Conservation (phyloP, 2,888 invertebrate genomes). For the Lasioglossum leucozonium region DNA sequence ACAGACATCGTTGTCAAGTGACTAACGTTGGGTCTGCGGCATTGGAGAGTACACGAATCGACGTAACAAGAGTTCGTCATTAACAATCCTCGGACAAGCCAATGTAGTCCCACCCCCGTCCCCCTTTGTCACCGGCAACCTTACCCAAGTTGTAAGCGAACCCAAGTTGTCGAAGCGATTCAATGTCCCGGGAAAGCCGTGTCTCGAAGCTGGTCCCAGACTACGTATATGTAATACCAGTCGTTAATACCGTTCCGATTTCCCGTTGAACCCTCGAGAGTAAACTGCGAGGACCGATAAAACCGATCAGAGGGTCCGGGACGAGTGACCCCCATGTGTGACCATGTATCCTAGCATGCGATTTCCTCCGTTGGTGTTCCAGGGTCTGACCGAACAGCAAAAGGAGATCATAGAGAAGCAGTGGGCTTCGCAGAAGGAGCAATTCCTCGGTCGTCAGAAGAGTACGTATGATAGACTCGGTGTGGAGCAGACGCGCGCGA, state of each 20-base stretch:
- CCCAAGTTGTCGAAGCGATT: not conserved
- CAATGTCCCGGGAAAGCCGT: not conserved
- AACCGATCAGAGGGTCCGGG: constrained; percentile 45
- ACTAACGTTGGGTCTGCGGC: constrained; percentile 25
- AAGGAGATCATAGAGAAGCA: constrained; percentile 94
- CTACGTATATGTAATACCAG: constrained; percentile 4
- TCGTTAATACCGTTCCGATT: constrained; percentile 19
- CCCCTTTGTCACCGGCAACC: not conserved
- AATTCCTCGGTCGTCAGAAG: constrained; percentile 95
- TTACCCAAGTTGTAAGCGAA: not conserved
- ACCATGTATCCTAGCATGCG: constrained; percentile 81
- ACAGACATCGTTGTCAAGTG: constrained; percentile 19
- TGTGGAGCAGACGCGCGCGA: constrained; percentile 38
- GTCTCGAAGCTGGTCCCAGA: not conserved
- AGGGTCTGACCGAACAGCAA: constrained; percentile 94
- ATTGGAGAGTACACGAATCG: constrained; percentile 5
- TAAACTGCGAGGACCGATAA: constrained; percentile 25
- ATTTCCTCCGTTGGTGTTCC: constrained; percentile 82
- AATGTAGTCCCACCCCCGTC: not conserved
- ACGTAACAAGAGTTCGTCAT: constrained; percentile 21
- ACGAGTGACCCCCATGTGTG: constrained; percentile 69
- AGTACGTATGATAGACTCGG: constrained; percentile 87
- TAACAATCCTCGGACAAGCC: constrained; percentile 26
- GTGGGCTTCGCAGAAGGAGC: constrained; percentile 94
- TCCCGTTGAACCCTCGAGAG: constrained; percentile 13